Percentiles rank a stretch among this genome's conserved stretches.
Evolutionary conservation across 1,140 invertebrate genomes (phyloP).

Genomic region (Cotesia vestalis): DNA sequence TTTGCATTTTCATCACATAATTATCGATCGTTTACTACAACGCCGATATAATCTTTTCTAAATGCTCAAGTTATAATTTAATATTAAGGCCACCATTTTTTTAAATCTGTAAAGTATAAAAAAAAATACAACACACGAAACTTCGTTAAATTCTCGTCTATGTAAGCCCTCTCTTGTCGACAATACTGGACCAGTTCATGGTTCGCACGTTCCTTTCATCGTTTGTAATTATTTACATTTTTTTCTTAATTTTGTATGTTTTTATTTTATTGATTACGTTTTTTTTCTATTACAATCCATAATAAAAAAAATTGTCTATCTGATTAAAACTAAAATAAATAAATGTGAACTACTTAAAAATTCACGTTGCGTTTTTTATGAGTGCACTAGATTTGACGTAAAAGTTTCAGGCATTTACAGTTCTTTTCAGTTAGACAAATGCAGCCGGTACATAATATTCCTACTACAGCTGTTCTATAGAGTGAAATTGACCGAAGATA

Average conservation of each 20-base stretch:
- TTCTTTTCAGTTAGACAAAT: too few relatives aligned
- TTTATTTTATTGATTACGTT: neutral
- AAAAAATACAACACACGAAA: conserved; percentile 29
- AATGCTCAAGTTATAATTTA: conserved; percentile 39
- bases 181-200: conserved; percentile 54
- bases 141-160: conserved; percentile 41
- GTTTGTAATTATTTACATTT: neutral
- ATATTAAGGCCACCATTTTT: conserved; percentile 43
- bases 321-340: too few relatives aligned
- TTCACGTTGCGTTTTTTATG: too few relatives aligned
- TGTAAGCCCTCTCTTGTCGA: conserved; percentile 53
- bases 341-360: too few relatives aligned
- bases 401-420: too few relatives aligned
- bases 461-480: too few relatives aligned
- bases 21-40: conserved; percentile 42
- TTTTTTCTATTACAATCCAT: too few relatives aligned
- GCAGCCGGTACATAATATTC: too few relatives aligned
- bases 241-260: neutral
- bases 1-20: conserved; percentile 40
- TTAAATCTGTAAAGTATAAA: neutral
- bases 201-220: conserved; percentile 49
- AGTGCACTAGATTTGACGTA: too few relatives aligned
- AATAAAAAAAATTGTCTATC: too few relatives aligned
- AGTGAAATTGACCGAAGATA: too few relatives aligned
- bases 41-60: conserved; percentile 40